Evolutionary conservation across 2,797 vertebrate species (phyloP).

Genomic region (Lithobates pipiens): DNA sequence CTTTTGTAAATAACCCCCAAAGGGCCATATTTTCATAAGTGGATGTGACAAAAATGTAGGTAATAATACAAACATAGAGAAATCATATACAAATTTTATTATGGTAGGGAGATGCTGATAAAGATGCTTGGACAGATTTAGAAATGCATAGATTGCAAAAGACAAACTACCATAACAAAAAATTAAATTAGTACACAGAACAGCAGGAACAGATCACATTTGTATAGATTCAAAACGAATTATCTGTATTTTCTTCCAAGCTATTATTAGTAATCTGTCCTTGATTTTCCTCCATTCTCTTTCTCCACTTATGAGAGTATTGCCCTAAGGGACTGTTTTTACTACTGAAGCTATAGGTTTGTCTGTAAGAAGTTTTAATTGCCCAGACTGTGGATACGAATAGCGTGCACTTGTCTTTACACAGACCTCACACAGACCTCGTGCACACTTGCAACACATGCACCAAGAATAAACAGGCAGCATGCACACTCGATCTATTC

Average conservation of each 20-base stretch:
- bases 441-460: slow-evolving; percentile 38
- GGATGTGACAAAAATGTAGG: neutral
- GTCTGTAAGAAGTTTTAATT: neutral
- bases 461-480: slow-evolving; percentile 27
- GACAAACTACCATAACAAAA: neutral
- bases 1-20: too few species aligned
- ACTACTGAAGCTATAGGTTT: neutral
- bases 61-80: neutral
- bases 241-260: neutral
- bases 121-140: neutral
- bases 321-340: neutral
- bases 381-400: neutral
- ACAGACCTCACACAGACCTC: slow-evolving; percentile 15
- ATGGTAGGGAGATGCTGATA: neutral
- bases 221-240: neutral
- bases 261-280: neutral
- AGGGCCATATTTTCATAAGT: neutral
- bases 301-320: neutral
- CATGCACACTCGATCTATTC: slow-evolving; percentile 36
- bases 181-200: neutral
- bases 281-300: neutral
- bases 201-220: neutral
- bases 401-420: slow-evolving; percentile 24
- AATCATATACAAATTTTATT: neutral
- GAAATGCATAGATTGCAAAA: neutral